These are phyloP conservation scores for Cheilosia impressa DNA, from an alignment of 2,888 invertebrate species.

Conservation along the genomic window DNA sequence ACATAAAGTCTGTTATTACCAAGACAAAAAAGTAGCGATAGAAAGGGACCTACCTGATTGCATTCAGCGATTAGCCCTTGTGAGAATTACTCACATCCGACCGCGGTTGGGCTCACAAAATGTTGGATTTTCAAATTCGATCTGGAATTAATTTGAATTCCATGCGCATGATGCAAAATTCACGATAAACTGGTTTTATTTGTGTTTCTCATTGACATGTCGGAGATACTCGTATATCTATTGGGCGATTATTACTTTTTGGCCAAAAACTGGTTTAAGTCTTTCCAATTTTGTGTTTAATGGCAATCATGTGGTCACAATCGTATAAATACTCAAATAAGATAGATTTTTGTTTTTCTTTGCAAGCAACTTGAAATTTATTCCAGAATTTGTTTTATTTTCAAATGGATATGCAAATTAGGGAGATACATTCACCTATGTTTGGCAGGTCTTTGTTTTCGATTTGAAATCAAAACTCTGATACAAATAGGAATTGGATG, in stretches of 20 bases:
- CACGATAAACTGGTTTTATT: slow-evolving; percentile 70
- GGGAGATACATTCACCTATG: slow-evolving; percentile 53
- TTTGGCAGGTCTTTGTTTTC: slow-evolving; percentile 63
- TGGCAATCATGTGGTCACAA: slow-evolving; percentile 46
- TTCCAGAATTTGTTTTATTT: slow-evolving; percentile 33
- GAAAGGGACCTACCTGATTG: not conserved
- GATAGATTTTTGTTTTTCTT: not conserved
- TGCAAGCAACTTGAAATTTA: slow-evolving; percentile 29
- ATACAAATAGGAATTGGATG: not conserved
- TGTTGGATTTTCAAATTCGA: slow-evolving; percentile 18
- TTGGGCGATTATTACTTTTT: slow-evolving; percentile 30
- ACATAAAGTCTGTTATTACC: slow-evolving; percentile 20
- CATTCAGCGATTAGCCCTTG: not conserved
- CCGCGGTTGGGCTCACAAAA: not conserved
- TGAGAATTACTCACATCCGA: slow-evolving; percentile 42
- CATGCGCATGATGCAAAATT: slow-evolving; percentile 69
- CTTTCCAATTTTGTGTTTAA: slow-evolving; percentile 37
- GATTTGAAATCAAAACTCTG: not conserved
- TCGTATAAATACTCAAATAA: not conserved
- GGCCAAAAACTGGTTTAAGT: slow-evolving; percentile 40
- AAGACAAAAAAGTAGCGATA: slow-evolving; percentile 8
- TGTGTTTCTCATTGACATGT: slow-evolving; percentile 57
- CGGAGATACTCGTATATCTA: slow-evolving; percentile 17
- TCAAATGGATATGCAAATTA: slow-evolving; percentile 42
- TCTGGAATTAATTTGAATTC: slow-evolving; percentile 65